Evolutionary conservation across 2,113 vertebrate genomes (phyloP).

Genomic region (Baryphthengus martii): DNA sequence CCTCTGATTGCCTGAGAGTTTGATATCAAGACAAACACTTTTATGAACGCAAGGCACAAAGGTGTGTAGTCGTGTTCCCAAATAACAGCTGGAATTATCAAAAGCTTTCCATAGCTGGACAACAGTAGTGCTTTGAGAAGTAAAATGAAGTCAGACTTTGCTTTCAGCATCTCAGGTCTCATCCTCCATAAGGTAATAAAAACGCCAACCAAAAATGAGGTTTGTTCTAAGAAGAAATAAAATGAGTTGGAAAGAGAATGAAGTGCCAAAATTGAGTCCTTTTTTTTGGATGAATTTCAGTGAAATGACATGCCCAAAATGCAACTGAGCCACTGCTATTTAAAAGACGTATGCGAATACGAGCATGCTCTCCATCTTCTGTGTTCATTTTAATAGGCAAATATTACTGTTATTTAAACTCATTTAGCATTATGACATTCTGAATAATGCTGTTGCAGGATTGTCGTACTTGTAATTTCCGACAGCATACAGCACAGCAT

Average conservation of each 20-base stretch:
- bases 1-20: conserved; percentile 93
- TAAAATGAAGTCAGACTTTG: conserved; percentile 61
- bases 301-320: not conserved
- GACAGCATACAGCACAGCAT: not conserved
- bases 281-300: not conserved
- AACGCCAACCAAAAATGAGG: conserved; percentile 83
- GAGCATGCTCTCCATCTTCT: not conserved
- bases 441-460: not conserved
- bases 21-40: conserved; percentile 91
- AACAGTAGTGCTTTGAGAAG: conserved; percentile 89
- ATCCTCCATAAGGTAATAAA: conserved; percentile 79
- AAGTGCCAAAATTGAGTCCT: not conserved
- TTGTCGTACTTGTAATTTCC: not conserved
- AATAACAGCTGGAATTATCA: conserved; percentile 93
- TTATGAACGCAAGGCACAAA: conserved; percentile 89
- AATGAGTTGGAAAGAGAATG: not conserved
- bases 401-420: not conserved
- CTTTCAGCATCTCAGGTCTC: conserved; percentile 48
- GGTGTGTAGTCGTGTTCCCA: conserved; percentile 95
- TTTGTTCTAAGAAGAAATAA: conserved; percentile 79
- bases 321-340: not conserved
- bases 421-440: not conserved
- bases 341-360: not conserved
- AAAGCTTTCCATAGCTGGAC: conserved; percentile 94
- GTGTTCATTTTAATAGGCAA: not conserved